Evolutionary conservation across 2,797 vertebrate species (phyloP).

Genomic region (Hyperoplus lanceolatus): DNA sequence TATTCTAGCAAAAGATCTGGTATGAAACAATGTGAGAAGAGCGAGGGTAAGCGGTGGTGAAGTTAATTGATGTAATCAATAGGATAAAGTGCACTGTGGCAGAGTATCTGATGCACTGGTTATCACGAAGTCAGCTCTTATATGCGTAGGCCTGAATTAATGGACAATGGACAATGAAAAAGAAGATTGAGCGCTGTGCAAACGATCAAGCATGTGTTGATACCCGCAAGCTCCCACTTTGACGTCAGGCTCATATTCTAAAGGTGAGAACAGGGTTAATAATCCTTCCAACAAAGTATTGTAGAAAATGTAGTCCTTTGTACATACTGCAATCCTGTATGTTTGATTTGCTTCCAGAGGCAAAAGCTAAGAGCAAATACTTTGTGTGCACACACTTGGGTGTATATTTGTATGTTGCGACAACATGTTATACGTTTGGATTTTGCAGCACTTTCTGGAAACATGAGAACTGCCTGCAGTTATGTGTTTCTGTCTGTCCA

Average conservation of each 20-base stretch:
- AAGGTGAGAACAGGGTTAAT: slow-evolving; percentile 27
- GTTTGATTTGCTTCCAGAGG: slow-evolving; percentile 29
- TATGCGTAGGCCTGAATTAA: slow-evolving; percentile 7
- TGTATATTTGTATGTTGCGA: not conserved
- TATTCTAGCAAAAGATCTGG: not conserved
- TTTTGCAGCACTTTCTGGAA: slow-evolving; percentile 25
- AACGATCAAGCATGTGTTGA: slow-evolving; percentile 35
- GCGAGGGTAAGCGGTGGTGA: no score
- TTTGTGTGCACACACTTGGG: not conserved
- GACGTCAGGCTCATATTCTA: not conserved
- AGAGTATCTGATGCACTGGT: slow-evolving; percentile 14
- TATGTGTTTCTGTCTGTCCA: not conserved
- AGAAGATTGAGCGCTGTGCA: not conserved
- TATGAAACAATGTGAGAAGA: slow-evolving; percentile 35
- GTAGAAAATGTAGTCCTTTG: not conserved
- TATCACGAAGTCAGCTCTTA: slow-evolving; percentile 59
- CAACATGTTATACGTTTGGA: not conserved
- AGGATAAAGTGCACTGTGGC: slow-evolving; percentile 54
- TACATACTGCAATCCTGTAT: not conserved
- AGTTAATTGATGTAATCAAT: slow-evolving; percentile 60
- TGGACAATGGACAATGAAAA: not conserved
- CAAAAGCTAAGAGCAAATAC: not conserved
- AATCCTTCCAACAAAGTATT: not conserved
- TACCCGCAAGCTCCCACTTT: slow-evolving; percentile 16
- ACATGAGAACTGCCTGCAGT: slow-evolving; percentile 23